These are phyloP conservation scores for Meloidogyne exigua DNA, from an alignment of 1,140 invertebrate species.

Conservation along the genomic window DNA sequence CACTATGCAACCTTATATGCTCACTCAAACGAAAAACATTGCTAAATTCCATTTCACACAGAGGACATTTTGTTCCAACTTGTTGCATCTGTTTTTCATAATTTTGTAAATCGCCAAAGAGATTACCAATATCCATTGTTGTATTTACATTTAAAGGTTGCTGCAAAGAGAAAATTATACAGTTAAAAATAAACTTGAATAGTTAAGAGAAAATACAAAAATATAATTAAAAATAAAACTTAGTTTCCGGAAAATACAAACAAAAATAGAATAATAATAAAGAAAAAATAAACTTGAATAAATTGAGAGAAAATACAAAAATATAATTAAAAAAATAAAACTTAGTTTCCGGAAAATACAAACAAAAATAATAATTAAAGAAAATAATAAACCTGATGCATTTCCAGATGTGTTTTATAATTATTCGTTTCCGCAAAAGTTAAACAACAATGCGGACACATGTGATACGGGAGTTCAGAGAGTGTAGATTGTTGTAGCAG, in stretches of 20 bases:
- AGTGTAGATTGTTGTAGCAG: background rate
- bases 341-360: background rate
- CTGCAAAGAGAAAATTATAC: background rate
- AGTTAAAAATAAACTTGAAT: background rate
- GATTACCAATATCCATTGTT: background rate
- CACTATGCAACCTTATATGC: constrained; percentile 39
- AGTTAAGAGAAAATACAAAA: background rate
- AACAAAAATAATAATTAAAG: too few species aligned
- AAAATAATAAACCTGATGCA: constrained; percentile 29
- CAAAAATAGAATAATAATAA: too few species aligned
- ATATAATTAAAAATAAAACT: background rate
- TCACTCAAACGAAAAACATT: constrained; percentile 40
- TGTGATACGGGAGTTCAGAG: constrained; percentile 40
- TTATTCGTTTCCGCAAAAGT: constrained; percentile 45
- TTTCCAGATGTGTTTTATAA: constrained; percentile 40
- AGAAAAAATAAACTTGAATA: background rate
- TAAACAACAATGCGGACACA: constrained; percentile 55
- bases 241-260: background rate
- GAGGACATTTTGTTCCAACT: constrained; percentile 29
- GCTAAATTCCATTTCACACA: constrained; percentile 47
- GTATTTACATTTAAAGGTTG: background rate
- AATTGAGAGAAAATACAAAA: too few species aligned
- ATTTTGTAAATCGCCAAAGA: background rate
- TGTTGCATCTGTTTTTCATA: background rate
- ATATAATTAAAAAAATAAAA: background rate